Conservation (phyloP, 1,140 invertebrate genomes). For the Drosophila suzukii region DNA sequence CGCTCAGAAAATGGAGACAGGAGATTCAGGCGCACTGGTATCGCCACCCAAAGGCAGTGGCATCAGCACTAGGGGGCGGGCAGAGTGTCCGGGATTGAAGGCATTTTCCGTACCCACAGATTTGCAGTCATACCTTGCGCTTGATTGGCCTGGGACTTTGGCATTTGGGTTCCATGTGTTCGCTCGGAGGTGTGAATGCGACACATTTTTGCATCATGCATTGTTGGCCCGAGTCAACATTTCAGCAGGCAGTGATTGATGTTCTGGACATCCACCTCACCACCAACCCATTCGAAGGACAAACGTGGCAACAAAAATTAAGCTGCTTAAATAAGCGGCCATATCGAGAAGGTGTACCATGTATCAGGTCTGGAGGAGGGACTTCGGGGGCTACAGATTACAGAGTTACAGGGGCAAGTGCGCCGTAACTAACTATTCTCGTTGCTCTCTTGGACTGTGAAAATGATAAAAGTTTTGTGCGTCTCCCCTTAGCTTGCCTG, state of each 20-base stretch:
- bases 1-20: constrained; percentile 50
- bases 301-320: constrained; percentile 31
- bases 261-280: not conserved
- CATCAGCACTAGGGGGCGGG: constrained; percentile 9
- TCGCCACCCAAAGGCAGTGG: not conserved
- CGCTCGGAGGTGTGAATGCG: constrained; percentile 6
- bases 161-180: constrained; percentile 8
- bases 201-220: constrained; percentile 66
- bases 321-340: constrained; percentile 46
- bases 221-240: constrained; percentile 32
- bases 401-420: constrained; percentile 8
- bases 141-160: constrained; percentile 70
- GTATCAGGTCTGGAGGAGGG: not conserved
- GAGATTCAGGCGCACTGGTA: not conserved
- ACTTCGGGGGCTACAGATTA: too few relatives aligned
- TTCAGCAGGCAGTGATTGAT: constrained; percentile 60
- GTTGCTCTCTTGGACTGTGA: constrained; percentile 54
- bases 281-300: not conserved
- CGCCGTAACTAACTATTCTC: constrained; percentile 51
- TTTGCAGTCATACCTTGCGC: constrained; percentile 72
- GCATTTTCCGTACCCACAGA: constrained; percentile 69
- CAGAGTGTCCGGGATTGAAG: constrained; percentile 61
- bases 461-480: constrained; percentile 77
- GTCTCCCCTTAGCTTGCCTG: constrained; percentile 34
- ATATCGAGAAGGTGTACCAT: constrained; percentile 1